Evolutionary conservation across 2,888 invertebrate genomes (phyloP), one percentile per base, ranked within the genome.

Genomic region (Apocheima hispidaria): DNA sequence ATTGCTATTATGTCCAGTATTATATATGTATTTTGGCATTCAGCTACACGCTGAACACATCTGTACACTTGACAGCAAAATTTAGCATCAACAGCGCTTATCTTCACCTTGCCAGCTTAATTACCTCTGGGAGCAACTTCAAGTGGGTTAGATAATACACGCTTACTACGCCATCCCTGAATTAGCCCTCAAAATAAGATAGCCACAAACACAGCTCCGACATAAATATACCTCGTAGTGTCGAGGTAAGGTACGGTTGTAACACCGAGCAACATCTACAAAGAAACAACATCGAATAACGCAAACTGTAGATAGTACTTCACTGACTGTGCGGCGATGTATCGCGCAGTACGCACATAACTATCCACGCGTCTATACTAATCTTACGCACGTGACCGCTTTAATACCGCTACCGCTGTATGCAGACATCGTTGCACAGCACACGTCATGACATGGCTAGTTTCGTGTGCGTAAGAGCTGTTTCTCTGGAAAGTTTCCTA

Each of bases 91-190:
- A 43, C 49, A 41, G 51, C 35, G 61, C 61, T 61, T 56, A 61
- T 61, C 61, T 51, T 20, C 60, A 35, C 50, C 61, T 60, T 23
- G 43, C 36, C 46, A 33, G 59, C 41, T 43, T 56, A 56, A 61
- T 61, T 61, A 61, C 61, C 61, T 51, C 56, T 44, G 61, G 61
- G 61, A 61, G 51, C 46, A 18, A 55, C 50, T 56, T 41, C 26
- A 38, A 48, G 61, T 40, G 53, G 38, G 46, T 36, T 36, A 44
- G 41, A 55, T 61, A 61, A 61, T 51, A 52, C 56, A 30, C 33
- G 56, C 51, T 56, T 56, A 51, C 61, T 40, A 16, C 61, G 33
- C 48, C 36, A 48, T 61, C 56, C 49, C 35, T n/a, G 55, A 44
- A 50, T 40, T 55, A 38, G 55, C 55, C 55, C 55, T 26, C 33